Conservation (phyloP, 2,888 invertebrate genomes). For the Caenorhabditis drosophilae region DNA sequence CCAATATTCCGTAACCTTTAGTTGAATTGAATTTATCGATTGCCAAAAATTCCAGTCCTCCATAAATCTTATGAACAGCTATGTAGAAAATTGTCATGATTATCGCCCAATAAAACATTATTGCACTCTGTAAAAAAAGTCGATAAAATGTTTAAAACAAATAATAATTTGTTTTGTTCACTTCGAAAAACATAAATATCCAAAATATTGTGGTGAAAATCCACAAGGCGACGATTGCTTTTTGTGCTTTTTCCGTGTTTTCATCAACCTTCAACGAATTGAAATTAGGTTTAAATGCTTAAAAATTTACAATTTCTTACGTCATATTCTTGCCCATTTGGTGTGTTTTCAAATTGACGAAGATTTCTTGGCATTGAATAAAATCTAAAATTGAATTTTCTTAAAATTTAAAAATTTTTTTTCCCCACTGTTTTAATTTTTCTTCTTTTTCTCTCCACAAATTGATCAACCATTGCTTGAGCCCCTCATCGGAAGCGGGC, state of each 20-base stretch:
- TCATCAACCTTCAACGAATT: conserved; percentile 13
- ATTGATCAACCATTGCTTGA: conserved; percentile 69
- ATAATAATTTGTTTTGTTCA: conserved; percentile 6
- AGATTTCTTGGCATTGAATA: conserved; percentile 35
- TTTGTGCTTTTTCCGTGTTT: conserved; percentile 38
- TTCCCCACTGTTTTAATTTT: conserved; percentile 63
- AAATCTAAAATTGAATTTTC: too few relatives aligned
- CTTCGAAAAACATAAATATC: conserved; percentile 50
- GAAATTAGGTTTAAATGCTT: background rate
- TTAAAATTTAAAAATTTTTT: too few relatives aligned
- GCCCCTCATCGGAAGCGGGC: conserved; percentile 63
- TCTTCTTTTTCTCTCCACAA: conserved; percentile 71
- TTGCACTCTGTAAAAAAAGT: conserved; percentile 25
- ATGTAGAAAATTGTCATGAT: conserved; percentile 33
- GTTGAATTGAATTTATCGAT: conserved; percentile 43
- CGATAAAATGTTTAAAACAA: background rate
- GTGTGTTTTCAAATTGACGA: conserved; percentile 31
- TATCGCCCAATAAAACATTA: conserved; percentile 46
- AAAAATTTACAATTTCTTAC: background rate
- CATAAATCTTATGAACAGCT: conserved; percentile 45
- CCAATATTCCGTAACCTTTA: conserved; percentile 17
- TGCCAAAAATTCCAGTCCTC: conserved; percentile 59
- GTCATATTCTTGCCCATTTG: conserved; percentile 31
- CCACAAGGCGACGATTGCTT: conserved; percentile 55
- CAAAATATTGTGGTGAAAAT: conserved; percentile 57